phyloP scores from a whole-genome alignment of 2,888 invertebrate genomes.

The Lamellibrachia columna region DNA sequence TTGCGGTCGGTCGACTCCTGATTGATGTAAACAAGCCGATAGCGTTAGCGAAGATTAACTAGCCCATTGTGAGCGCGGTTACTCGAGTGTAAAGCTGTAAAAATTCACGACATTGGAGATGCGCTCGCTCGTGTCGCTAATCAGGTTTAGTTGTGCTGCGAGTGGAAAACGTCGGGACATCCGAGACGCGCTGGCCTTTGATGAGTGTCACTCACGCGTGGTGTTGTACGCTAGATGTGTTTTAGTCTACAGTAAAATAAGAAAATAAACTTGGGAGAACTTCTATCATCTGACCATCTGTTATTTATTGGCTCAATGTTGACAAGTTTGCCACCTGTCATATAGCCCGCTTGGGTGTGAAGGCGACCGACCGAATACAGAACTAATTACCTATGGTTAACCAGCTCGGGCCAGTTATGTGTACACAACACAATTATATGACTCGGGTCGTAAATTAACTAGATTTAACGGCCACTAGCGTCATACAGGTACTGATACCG shows the following conservation, averaged over 20 bases:
- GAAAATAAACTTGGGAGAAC: too few relatives aligned
- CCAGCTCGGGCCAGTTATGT: neutral
- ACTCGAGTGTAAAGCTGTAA: constrained; percentile 16
- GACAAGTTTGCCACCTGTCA: too few relatives aligned
- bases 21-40: constrained; percentile 16
- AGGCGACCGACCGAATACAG: neutral
- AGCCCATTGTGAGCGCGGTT: neutral
- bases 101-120: neutral
- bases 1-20: neutral
- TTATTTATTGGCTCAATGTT: too few relatives aligned
- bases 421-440: neutral
- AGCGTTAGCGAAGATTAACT: neutral
- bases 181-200: neutral
- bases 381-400: neutral
- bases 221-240: too few relatives aligned
- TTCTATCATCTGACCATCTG: too few relatives aligned
- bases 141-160: neutral
- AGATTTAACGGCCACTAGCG: neutral
- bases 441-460: neutral
- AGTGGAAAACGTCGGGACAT: neutral
- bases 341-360: neutral
- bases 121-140: neutral
- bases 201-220: neutral
- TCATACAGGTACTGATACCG: neutral
- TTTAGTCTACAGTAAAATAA: too few relatives aligned